Evolutionary conservation across 2,888 invertebrate genomes (phyloP), one percentile per base, ranked within the genome.

Genomic region (Cataglyphis albicans): DNA sequence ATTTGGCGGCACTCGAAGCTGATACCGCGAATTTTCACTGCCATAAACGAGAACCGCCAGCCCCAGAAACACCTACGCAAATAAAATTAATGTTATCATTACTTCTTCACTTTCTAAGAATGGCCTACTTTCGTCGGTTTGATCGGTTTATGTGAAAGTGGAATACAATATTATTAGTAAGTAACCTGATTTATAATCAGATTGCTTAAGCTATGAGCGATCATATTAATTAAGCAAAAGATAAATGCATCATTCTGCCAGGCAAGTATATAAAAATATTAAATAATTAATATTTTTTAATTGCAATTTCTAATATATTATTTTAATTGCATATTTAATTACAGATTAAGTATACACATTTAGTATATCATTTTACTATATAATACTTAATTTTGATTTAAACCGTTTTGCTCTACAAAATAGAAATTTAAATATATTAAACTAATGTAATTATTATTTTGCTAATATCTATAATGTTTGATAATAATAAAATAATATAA

Each of bases 1-100:
- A 72, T 92, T 93, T 0, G 82, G 83, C n/a, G 88, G 84, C 35
- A 80, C 68, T 38, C 90, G 91, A 41, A 86, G 85, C 59, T 84
- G 85, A 52, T 91, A 86, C 15, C 81, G 81, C 15, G 86, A 83
- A 67, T 85, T 90, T 38, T 92, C 90, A 76, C 84, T 90, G 44
- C 73, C 84, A n/a, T 92, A 91, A 25, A 92, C 83, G 4, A 93
- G 86, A 76, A 87, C 90, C 55, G 89, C 48, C n/a, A 93, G 81
- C 35, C 91, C 92, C 82, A 94, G 59, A 15, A 92, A 32, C 73
- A 93, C 86, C 94, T 94, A 86, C 10, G n/a, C 38, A 75, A 68
- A 21, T 18, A 32, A 74, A 32, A 73, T 78, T 35, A 81, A n/a
- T 38, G 18, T 80, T 70, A 70, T 41, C 21, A 25, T 25, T 52